phyloP scores from a whole-genome alignment of 2,888 invertebrate species.

The Cataglyphis altisquamis region DNA sequence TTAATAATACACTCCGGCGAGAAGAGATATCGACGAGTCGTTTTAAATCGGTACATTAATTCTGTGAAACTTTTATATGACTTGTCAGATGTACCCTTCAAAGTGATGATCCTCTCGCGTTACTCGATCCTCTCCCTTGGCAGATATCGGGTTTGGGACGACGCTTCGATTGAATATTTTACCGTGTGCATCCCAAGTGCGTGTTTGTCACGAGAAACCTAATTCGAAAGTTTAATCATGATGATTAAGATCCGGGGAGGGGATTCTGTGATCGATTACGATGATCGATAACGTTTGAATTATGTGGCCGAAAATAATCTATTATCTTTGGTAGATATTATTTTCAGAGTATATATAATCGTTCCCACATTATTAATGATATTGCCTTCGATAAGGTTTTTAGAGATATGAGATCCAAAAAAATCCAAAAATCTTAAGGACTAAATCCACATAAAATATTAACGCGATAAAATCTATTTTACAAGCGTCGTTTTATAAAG shows the following conservation, averaged over 20 bases:
- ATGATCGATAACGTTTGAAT: constrained; percentile 15
- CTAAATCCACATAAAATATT: background rate
- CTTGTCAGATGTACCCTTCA: constrained; percentile 49
- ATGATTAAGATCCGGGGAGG: constrained; percentile 16
- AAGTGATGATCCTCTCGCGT: constrained; percentile 58
- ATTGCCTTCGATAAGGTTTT: background rate
- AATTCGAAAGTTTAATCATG: constrained; percentile 15
- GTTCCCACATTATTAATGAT: background rate
- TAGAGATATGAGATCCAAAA: background rate
- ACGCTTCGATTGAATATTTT: constrained; percentile 36
- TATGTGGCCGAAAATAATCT: background rate
- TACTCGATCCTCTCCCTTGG: constrained; percentile 42
- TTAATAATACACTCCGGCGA: constrained; percentile 9
- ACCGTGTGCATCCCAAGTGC: background rate
- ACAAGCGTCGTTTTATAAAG: background rate
- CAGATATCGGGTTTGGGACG: background rate
- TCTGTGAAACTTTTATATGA: constrained; percentile 51
- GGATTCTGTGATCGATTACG: background rate
- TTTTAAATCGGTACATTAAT: constrained; percentile 62
- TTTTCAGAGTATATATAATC: constrained; percentile 9
- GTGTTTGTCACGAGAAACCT: background rate
- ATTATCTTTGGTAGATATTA: background rate
- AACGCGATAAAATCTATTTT: background rate
- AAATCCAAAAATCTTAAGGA: background rate
- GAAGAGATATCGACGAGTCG: background rate